Conservation (phyloP, 2,888 invertebrate species). For the Fragum whitleyi region DNA sequence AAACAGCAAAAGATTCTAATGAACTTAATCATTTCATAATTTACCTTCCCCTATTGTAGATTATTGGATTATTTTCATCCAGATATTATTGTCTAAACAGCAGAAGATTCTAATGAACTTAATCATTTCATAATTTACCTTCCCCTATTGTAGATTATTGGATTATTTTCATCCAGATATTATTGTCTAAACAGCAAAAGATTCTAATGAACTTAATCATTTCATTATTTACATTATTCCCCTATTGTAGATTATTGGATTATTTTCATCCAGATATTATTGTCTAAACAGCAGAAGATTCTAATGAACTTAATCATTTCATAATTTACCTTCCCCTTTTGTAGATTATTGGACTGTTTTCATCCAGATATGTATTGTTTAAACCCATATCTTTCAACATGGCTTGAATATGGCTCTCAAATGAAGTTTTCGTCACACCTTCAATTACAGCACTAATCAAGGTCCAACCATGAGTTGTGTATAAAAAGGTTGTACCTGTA, state of each 20-base stretch:
- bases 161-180: conserved; percentile 86
- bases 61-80: conserved; percentile 86
- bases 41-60: conserved; percentile 87
- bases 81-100: conserved; percentile 86
- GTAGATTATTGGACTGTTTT: conserved; percentile 86
- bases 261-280: too few relatives aligned
- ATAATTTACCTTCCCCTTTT: conserved; percentile 86
- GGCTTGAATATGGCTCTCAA: conserved; percentile 75
- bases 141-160: conserved; percentile 86
- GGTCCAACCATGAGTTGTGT: conserved; percentile 88
- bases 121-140: conserved; percentile 83
- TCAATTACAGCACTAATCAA: conserved; percentile 87
- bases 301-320: too few relatives aligned
- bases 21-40: too few relatives aligned
- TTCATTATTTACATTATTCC: too few relatives aligned
- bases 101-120: too few relatives aligned
- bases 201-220: too few relatives aligned
- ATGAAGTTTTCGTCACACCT: conserved; percentile 82
- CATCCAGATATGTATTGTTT: conserved; percentile 87
- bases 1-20: too few relatives aligned
- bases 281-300: too few relatives aligned
- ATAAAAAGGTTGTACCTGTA: conserved; percentile 85
- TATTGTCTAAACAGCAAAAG: conserved; percentile 86
- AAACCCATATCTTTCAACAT: conserved; percentile 86
- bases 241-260: too few relatives aligned